Conservation (phyloP, 1,140 invertebrate species). For the Drosophila grimshawi region DNA sequence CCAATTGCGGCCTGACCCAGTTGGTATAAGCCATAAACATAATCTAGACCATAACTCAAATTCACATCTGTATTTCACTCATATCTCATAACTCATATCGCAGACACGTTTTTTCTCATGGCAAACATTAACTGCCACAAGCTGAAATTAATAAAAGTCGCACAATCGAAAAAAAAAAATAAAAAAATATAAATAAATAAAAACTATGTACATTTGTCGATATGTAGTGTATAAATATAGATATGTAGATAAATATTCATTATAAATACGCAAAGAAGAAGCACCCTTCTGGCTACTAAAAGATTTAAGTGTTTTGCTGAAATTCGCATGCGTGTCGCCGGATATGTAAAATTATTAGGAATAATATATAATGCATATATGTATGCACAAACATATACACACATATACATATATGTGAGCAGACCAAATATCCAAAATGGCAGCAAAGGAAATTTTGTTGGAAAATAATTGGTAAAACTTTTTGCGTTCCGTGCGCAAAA, state of each 20-base stretch:
- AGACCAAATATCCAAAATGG: constrained; percentile 61
- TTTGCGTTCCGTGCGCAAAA: constrained; percentile 75
- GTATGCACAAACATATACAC: not conserved
- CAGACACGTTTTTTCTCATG: constrained; percentile 1
- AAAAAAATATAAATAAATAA: no score
- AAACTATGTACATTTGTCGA: constrained; percentile 7
- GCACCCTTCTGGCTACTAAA: constrained; percentile 55
- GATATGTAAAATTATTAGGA: constrained; percentile 73
- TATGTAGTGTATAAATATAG: constrained; percentile 34
- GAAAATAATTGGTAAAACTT: constrained; percentile 52
- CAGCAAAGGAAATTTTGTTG: constrained; percentile 63
- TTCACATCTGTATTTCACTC: constrained; percentile 16
- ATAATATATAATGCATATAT: constrained; percentile 59
- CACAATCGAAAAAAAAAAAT: no score
- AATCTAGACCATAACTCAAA: constrained; percentile 33
- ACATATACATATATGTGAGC: constrained; percentile 18
- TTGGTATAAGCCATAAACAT: constrained; percentile 37
- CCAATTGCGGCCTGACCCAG: constrained; percentile 27
- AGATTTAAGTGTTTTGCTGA: constrained; percentile 65
- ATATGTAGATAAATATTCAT: constrained; percentile 11
- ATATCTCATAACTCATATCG: constrained; percentile 3
- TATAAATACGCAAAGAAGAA: not conserved
- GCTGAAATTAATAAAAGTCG: constrained; percentile 3
- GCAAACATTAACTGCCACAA: constrained; percentile 7
- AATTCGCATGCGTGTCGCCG: constrained; percentile 58